A percentile compares a stretch with the other conserved stretches of the same genome.
These are phyloP conservation scores for Semotilus atromaculatus DNA, from an alignment of 2,797 vertebrate genomes.

Conservation along the genomic window DNA sequence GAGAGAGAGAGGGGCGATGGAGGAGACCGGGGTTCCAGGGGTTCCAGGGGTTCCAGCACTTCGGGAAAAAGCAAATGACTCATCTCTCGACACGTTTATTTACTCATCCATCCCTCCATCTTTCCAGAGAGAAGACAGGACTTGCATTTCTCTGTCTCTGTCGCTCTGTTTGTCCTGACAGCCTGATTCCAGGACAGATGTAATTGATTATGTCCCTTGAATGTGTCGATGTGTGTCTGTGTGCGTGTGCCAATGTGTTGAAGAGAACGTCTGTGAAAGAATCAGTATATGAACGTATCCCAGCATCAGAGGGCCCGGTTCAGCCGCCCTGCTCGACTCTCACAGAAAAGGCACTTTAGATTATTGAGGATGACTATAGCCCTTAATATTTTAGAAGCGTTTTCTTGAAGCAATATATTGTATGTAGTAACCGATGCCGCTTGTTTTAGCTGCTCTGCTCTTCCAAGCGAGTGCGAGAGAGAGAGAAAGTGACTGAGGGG, in stretches of 20 bases:
- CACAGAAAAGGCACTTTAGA: constrained; percentile 45
- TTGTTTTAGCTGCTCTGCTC: constrained; percentile 47
- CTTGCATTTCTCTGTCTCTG: constrained; percentile 44
- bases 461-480: constrained; percentile 9
- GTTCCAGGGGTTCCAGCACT: constrained; percentile 82
- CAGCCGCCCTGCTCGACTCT: constrained; percentile 28
- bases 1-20: constrained; percentile 63
- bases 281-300: constrained; percentile 19
- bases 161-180: constrained; percentile 38
- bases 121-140: constrained; percentile 37
- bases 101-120: constrained; percentile 52
- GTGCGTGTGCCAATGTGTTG: constrained; percentile 42
- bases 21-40: constrained; percentile 73
- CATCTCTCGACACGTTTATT: constrained; percentile 51
- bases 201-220: constrained; percentile 16
- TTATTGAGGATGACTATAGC: constrained; percentile 33
- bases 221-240: constrained; percentile 33
- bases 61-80: constrained; percentile 83
- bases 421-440: constrained; percentile 39
- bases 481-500: constrained; percentile 1
- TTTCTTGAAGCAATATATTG: constrained; percentile 59
- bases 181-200: constrained; percentile 32
- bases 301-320: constrained; percentile 41
- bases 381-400: constrained; percentile 52
- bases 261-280: constrained; percentile 32